These are phyloP conservation scores for Ryuthela nishihirai DNA, from an alignment of 2,888 invertebrate species.

Conservation along the genomic window DNA sequence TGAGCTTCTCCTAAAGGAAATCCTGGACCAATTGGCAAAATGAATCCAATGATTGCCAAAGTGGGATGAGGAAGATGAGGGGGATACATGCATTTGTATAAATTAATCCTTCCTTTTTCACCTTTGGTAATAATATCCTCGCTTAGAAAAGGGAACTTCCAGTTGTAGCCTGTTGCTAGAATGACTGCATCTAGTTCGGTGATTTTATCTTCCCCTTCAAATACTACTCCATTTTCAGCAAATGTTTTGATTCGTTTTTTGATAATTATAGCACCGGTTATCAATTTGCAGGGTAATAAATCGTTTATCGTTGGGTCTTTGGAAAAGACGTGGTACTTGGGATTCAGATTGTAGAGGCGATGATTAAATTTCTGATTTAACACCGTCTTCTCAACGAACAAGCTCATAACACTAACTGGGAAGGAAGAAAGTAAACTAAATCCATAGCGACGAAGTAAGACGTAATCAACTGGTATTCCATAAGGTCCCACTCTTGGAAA, in stretches of 20 bases:
- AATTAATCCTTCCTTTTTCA: background rate
- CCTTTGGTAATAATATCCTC: background rate
- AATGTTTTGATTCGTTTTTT: constrained; percentile 47
- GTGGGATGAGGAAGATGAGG: constrained; percentile 40
- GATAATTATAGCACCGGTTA: constrained; percentile 48
- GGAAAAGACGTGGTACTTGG: constrained; percentile 46
- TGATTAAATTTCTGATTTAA: constrained; percentile 49
- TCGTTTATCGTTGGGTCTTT: constrained; percentile 50
- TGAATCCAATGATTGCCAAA: constrained; percentile 38
- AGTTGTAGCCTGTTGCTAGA: constrained; percentile 21
- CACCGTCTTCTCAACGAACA: constrained; percentile 10
- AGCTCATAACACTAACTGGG: constrained; percentile 16
- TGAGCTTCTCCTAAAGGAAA: background rate
- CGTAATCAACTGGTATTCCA: constrained; percentile 39
- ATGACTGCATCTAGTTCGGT: constrained; percentile 46
- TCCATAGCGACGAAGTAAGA: background rate
- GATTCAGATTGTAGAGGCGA: constrained; percentile 50
- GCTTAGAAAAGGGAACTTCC: constrained; percentile 8
- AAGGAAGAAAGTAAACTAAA: background rate
- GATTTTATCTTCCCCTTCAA: constrained; percentile 46
- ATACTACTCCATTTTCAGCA: constrained; percentile 44
- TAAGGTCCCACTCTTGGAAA: constrained; percentile 51
- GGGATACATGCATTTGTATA: background rate
- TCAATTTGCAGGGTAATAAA: constrained; percentile 52
- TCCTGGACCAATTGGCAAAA: background rate